Evolutionary conservation across 2,888 invertebrate species (phyloP), one percentile per base, ranked within the genome.

Genomic region (Eristalis intricaria): DNA sequence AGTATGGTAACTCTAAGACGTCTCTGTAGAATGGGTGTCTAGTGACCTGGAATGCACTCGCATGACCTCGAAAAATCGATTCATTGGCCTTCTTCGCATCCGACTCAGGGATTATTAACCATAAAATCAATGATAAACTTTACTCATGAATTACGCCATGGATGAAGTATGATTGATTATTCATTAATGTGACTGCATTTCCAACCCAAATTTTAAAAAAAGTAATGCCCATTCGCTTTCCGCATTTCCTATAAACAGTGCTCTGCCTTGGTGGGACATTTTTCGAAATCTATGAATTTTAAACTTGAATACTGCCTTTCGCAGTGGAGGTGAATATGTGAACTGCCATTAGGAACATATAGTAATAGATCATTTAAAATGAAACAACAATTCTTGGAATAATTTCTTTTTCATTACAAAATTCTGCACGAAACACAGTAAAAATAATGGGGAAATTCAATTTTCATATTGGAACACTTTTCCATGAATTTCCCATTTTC

Each of bases 11-110:
- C 38, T 58, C 22, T 66, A 23, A 66, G 40, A 29, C 4, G 15
- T 40, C 38, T 60, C 58, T 23, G n/a, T 35, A 38, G 23, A 22
- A 23, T 56, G 15, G 60, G 15, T 29, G 23, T 26, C 60, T 43
- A 26, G 11, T 38, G 15, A 43, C 15, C 58, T n/a, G 35, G 26
- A 38, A 56, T 65, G 35, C 56, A 65, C 7, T 40, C 50, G 50
- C 1, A 61, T 40, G 29, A 32, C 23, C 26, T 64, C 19, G 78
- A 65, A 78, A 65, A 78, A 78, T 78, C 78, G 78, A 78, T 78
- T 70, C 56, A 5, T 13, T 56, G 26, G 11, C n/a, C 43, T 13
- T 23, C 60, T 60, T 29, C 60, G 50, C 19, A n/a, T 50, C 23
- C 11, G n/a, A 8, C 35, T 3, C 23, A 70, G 19, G n/a, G 63